Percentiles rank a stretch among this genome's conserved stretches.
phyloP scores from a whole-genome alignment of 2,113 vertebrate species.

The Entosphenus tridentatus region DNA sequence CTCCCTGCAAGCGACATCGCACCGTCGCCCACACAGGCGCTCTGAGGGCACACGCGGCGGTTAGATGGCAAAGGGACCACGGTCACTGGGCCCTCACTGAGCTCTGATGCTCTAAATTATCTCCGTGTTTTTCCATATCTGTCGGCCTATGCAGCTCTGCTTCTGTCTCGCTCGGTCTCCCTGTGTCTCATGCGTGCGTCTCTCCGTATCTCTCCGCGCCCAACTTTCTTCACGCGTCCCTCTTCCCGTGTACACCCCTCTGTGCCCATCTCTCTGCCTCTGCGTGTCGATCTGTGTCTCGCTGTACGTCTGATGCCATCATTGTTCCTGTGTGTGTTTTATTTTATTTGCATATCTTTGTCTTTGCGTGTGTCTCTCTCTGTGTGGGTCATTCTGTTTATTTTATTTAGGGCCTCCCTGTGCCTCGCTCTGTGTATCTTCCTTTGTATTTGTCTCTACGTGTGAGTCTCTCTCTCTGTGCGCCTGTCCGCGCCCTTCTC shows the following conservation, averaged over 20 bases:
- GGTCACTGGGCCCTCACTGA: no score
- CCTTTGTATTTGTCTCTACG: neutral
- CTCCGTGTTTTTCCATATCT: no score
- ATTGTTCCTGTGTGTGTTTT: neutral
- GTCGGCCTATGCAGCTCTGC: no score
- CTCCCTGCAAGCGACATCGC: no score
- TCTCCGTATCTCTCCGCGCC: no score
- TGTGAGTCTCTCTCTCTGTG: conserved; percentile 1
- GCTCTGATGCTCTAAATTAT: no score
- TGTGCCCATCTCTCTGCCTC: neutral
- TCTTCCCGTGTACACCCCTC: neutral
- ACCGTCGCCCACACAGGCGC: no score
- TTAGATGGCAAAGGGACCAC: no score
- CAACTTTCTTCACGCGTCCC: neutral
- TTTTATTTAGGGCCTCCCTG: no score
- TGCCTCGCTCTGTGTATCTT: neutral
- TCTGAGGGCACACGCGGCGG: no score
- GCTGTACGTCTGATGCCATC: neutral
- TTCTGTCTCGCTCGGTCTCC: no score
- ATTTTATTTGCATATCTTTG: neutral
- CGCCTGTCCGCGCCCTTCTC: conserved; percentile 21
- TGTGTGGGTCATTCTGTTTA: neutral
- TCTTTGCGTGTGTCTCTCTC: conserved; percentile 5
- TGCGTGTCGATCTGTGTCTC: neutral
- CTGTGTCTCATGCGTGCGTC: no score